Evolutionary conservation across 2,888 invertebrate genomes (phyloP), one percentile per base, ranked within the genome.

Genomic region (Agrochola macilenta): DNA sequence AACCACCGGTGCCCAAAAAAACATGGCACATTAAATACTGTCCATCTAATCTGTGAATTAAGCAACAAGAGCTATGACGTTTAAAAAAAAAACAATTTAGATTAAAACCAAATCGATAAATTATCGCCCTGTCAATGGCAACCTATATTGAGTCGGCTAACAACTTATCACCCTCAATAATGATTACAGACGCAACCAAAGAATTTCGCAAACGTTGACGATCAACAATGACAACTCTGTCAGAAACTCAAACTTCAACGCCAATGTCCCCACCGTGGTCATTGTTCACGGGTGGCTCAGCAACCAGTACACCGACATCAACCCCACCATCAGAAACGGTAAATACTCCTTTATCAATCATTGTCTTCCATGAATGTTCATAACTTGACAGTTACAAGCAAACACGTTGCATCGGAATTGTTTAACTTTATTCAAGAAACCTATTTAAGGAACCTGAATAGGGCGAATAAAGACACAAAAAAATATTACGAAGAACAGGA

Each of bases 201-300:
- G 4, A 2, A 5, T 49, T 0, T 66, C 90, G 0, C 93, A 95
- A 76, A 89, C 87, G 0, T 78, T 95, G 49, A 71, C 65, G 0
- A 89, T 92, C 5, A 89, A 92, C 79, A 83, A 94, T 65, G 91
- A 79, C 0, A 70, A 84, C 65, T 94, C 94, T 0, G 80, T 95
- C 65, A 85, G 17, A 0, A 78, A 74, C 65, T 95, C 95, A 0
- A 91, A 94, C 86, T 95, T 95, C 84, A 91, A 93, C 69, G 76
- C 90, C 0, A 78, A 74, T 20, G 71, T 84, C 0, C 91, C 91
- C 0, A 94, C 93, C 0, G 89, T 93, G 0, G 89, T 95, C 5
- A 74, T 94, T 23, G 92, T 79, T 39, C 95, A 95, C 74, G 95
- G 95, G 3, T 95, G 95, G 94, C 90, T 93, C 57, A 90, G 92